phyloP scores from a whole-genome alignment of 2,113 vertebrate genomes.

The Heteronetta atricapilla region DNA sequence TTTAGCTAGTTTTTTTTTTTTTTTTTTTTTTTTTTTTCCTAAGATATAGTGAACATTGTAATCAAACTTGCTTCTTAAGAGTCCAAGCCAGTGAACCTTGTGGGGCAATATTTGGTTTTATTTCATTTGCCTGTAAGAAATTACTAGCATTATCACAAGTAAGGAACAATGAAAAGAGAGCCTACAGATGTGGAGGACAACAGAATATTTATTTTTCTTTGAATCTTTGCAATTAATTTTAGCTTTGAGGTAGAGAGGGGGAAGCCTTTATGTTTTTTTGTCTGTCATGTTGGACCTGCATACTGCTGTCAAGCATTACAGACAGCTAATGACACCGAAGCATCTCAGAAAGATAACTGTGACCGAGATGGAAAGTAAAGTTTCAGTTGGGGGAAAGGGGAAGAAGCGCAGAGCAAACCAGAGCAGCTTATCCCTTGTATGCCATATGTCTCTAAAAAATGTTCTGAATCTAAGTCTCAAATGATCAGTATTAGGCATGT shows the following conservation, averaged over 20 bases:
- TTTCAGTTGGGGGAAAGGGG: background rate
- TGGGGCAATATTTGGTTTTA: background rate
- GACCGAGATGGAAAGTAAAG: background rate
- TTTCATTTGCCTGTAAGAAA: background rate
- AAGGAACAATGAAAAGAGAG: background rate
- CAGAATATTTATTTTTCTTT: background rate
- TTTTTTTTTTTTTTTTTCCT: background rate
- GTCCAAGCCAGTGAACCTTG: background rate
- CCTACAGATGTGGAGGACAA: background rate
- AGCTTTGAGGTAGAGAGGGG: background rate
- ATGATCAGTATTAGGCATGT: background rate
- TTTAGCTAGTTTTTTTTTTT: background rate
- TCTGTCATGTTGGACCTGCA: background rate
- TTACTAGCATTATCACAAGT: background rate
- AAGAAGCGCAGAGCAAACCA: background rate
- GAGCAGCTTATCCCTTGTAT: background rate
- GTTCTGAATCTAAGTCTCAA: background rate
- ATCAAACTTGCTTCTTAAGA: background rate
- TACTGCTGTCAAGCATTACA: background rate
- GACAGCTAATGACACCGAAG: background rate
- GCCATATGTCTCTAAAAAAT: background rate
- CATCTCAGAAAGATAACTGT: background rate
- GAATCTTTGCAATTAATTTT: background rate
- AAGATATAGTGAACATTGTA: background rate
- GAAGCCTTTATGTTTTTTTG: background rate